Percentiles rank a stretch among this genome's conserved stretches.
Conservation (phyloP, 1,140 invertebrate species). For the Sinella curviseta region DNA sequence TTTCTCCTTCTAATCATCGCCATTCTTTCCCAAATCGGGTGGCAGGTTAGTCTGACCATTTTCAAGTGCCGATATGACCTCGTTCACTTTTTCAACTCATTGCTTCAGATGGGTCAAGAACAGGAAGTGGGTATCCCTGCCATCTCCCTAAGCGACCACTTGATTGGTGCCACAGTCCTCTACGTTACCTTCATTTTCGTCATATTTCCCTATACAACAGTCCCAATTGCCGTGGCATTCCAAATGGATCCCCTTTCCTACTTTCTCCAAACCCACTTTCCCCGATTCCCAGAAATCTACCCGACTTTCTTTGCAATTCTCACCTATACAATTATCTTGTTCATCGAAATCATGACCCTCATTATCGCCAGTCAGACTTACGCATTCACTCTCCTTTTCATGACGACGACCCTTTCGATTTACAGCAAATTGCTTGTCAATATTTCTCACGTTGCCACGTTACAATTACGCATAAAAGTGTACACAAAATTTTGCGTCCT, state of each 20-base stretch:
- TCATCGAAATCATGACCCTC: not conserved
- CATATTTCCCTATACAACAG: not conserved
- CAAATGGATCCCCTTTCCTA: not conserved
- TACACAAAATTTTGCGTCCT: not conserved
- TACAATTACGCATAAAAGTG: not conserved
- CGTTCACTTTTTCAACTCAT: not conserved
- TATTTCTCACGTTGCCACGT: not conserved
- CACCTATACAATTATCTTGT: not conserved
- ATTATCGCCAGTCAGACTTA: not conserved
- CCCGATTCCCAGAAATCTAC: not conserved
- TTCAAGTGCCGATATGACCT: not conserved
- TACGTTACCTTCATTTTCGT: not conserved
- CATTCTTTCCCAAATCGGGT: not conserved
- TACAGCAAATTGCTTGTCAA: not conserved
- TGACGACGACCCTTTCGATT: not conserved
- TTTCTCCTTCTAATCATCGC: not conserved
- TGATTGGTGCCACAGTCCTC: not conserved
- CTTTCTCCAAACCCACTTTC: not conserved
- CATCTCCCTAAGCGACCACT: not conserved
- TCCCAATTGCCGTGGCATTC: not conserved
- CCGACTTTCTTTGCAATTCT: not conserved
- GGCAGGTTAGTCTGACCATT: not conserved
- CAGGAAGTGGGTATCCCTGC: not conserved
- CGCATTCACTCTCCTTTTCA: not conserved
- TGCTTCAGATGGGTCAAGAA: not conserved